Base-by-base conservation (phyloP, 2,797 vertebrate genomes). In the Sebastes baramenuke region DNA sequence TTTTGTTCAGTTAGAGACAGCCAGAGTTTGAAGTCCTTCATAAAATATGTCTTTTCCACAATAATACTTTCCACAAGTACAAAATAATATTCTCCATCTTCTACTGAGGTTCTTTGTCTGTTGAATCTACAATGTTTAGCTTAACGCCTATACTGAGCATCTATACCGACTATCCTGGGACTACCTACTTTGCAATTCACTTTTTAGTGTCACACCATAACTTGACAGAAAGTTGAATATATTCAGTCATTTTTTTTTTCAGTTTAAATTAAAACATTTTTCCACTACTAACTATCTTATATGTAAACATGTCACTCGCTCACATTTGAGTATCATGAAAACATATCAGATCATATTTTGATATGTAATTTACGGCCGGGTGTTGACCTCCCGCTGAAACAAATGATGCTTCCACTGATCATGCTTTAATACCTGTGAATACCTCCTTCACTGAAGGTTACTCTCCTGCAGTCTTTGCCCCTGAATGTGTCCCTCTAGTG, bases 401-500 rank as follows among this genome's bases (percentile, higher is more conserved):
- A 49, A 34, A 7, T 12, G 5, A 30, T 27, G 36, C n/a, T 13
- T 64, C 10, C 36, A 16, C 38, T 14, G 4, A 34, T 34, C 54
- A 58, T 52, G 30, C 79, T 56, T 65, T 73, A 3, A 62, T 1
- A 67, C 27, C 24, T 12, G 52, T 22, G 22, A 34, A 66, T 64
- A 38, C 71, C 64, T 55, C 30, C 52, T 56, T n/a, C 46, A 67
- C 22, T 65, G 59, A 60, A 79, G 42, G 65, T 67, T 58, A 4
- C 56, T 74, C 58, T 64, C 38, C 9, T 20, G 18, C 14, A 6
- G 10, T 59, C 2, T 75, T 81, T 69, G 65, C n/a, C 59, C 60
- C 56, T 9, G 18, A 69, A 69, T 82, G 32, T 85, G 79, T 36
- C 68, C 86, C 75, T 81, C 70, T 74, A 65, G 75, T 72, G 76